These are phyloP conservation scores for Onychostruthus taczanowskii DNA, from an alignment of 2,113 vertebrate genomes.

Conservation along the genomic window DNA sequence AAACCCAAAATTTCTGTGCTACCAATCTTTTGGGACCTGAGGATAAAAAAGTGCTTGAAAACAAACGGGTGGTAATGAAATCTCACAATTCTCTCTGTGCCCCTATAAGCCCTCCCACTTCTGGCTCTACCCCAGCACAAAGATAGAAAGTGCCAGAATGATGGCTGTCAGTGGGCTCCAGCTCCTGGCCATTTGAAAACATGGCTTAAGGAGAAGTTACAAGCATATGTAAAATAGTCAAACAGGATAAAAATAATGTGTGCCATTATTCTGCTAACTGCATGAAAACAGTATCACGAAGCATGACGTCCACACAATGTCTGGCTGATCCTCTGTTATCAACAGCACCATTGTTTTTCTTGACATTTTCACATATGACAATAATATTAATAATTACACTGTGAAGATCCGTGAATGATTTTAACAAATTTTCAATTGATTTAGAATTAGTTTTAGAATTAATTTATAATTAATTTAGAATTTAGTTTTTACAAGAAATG, in stretches of 20 bases:
- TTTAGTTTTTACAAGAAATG: neutral
- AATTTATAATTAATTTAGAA: neutral
- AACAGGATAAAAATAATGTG: neutral
- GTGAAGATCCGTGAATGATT: neutral
- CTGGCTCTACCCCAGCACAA: neutral
- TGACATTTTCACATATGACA: neutral
- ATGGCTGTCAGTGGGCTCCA: neutral
- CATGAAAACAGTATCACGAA: neutral
- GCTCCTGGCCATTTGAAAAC: neutral
- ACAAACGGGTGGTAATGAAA: neutral
- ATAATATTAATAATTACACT: neutral
- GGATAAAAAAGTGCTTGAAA: neutral
- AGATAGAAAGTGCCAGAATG: neutral
- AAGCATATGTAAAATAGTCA: neutral
- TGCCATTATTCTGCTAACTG: neutral
- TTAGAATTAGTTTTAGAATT: neutral
- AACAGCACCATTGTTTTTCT: neutral
- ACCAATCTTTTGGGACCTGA: neutral
- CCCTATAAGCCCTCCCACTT: neutral
- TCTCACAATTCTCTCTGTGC: neutral
- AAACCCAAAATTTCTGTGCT: neutral
- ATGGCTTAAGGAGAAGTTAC: neutral
- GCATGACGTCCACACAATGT: fast-evolving
- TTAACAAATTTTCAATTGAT: neutral
- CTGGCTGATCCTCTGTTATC: neutral